Conservation (phyloP, 2,113 vertebrate genomes). For the Orientallactaga bullata region DNA sequence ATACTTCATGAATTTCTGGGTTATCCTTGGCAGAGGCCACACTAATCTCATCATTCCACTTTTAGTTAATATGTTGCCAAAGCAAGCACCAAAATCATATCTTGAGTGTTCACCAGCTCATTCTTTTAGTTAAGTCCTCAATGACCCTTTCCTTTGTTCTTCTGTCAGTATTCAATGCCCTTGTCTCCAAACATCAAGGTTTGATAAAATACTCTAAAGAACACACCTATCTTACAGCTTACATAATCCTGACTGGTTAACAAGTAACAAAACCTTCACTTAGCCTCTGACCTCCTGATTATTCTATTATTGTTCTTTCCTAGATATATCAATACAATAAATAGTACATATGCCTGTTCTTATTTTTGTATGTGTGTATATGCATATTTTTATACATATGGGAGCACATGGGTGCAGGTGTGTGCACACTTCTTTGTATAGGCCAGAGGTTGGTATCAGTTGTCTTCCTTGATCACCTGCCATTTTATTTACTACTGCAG, state of each 20-base stretch:
- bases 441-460: no score
- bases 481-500: no score
- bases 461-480: no score
- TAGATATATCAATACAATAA: not conserved
- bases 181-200: not conserved
- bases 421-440: no score
- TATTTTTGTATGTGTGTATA: not conserved
- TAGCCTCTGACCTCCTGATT: not conserved
- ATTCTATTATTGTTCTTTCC: not conserved
- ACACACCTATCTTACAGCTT: not conserved
- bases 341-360: not conserved
- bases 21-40: no score
- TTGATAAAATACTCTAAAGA: slow-evolving; percentile 12
- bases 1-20: no score
- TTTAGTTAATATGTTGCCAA: no score
- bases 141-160: not conserved
- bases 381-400: no score
- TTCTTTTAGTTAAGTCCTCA: not conserved
- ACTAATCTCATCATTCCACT: no score
- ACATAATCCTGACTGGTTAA: not conserved
- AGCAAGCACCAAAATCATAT: not conserved
- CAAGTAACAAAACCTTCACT: slow-evolving; percentile 40
- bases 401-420: no score
- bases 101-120: not conserved
- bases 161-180: not conserved